Base-by-base conservation (phyloP, 2,888 invertebrate genomes). In the Cancer borealis region DNA sequence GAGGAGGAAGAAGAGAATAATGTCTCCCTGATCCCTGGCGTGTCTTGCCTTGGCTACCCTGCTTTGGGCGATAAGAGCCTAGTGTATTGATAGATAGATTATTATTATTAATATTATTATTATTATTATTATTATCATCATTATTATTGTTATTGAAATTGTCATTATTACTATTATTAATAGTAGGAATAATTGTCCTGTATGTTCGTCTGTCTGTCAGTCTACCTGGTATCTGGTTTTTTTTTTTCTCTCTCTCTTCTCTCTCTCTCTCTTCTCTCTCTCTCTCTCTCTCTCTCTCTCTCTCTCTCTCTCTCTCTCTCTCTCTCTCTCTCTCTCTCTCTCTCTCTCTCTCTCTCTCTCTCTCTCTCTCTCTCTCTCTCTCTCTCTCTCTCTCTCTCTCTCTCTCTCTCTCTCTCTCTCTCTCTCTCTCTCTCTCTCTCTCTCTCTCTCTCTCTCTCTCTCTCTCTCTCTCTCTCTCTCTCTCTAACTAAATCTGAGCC, bases 241-340 rank as follows among this genome's bases (percentile, higher is more conserved):
- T 79, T 8, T 79, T 79, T n/a, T 30, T 30, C 46, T 26, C 47
- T 26, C 88, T 88, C 88, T 26, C 47, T 47, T 88, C 88, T 88
- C 87, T 87, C 87, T 87, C 87, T 39, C 14, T 87, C 45, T 45
- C 39, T 88, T 88, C 39, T 39, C 88, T 39, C 88, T 88, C 88
- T 88, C 88, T 88, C 88, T 88, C 88, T 88, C 88, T 88, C 88
- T 88, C 88, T 88, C 89, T 21, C n/a, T 26, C 17, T 1, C 46
- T 21, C 8, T 5, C 49, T 12, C 26, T 89, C 49, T 3, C 39
- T 0, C 46, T 4, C 54, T n/a, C n/a, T n/a, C n/a, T n/a, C n/a
- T n/a, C n/a, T n/a, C n/a, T n/a, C n/a, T n/a, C n/a, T n/a, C n/a
- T n/a, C n/a, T n/a, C n/a, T n/a, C n/a, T n/a, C n/a, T n/a, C n/a